Percentiles rank a stretch among this genome's conserved stretches.
phyloP scores from a whole-genome alignment of 2,113 vertebrate species.

The Herpetotheres cachinnans region DNA sequence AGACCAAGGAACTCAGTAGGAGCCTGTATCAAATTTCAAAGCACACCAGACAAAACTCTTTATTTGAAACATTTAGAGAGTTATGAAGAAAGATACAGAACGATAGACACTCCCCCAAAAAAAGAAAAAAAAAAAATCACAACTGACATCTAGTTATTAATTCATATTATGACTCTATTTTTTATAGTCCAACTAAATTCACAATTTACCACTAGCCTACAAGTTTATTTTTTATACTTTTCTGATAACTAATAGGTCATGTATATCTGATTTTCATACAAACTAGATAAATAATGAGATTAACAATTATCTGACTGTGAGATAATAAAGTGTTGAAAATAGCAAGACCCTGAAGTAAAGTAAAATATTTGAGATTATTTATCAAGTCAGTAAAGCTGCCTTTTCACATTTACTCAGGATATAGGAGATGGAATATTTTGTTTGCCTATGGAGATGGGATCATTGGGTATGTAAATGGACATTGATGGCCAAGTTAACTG shows the following conservation, averaged over 20 bases:
- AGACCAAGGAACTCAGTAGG: background rate
- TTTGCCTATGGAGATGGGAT: constrained; percentile 6
- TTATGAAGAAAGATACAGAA: background rate
- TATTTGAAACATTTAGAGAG: background rate
- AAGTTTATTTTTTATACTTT: constrained; percentile 51
- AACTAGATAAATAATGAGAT: constrained; percentile 62
- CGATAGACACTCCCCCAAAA: accelerated
- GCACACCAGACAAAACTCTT: background rate
- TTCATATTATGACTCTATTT: constrained; percentile 23
- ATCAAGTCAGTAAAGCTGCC: constrained; percentile 17
- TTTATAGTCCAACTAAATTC: constrained; percentile 50
- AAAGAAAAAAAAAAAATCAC: background rate
- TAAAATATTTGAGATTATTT: constrained; percentile 30
- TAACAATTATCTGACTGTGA: constrained; percentile 42
- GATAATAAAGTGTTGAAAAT: constrained; percentile 3
- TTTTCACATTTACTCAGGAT: constrained; percentile 22
- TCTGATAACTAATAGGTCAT: constrained; percentile 42
- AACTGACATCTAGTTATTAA: background rate
- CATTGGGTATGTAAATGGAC: background rate
- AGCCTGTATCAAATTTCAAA: background rate
- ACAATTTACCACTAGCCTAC: constrained; percentile 42
- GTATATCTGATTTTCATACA: constrained; percentile 57
- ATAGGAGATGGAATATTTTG: background rate
- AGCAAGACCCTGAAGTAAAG: constrained; percentile 21
- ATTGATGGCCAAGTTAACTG: background rate